Evolutionary conservation across 2,888 invertebrate genomes (phyloP), one percentile per base, ranked within the genome.

Genomic region (Neelides folsomi): DNA sequence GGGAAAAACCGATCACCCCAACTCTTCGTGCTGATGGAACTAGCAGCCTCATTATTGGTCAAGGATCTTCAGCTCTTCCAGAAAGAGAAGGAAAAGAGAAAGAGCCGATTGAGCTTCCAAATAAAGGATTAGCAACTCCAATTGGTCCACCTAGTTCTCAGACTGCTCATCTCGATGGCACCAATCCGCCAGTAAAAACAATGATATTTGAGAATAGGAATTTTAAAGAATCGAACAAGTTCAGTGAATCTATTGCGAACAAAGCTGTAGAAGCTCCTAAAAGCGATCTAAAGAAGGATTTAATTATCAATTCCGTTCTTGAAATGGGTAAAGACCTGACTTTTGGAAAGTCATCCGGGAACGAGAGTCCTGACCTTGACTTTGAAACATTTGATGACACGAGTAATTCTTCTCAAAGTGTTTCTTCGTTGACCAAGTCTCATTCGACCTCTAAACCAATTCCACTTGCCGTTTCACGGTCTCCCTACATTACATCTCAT

Each of bases 161-260:
- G n/a, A 18, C 48, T 36, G 2, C 53, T 9, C 45, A 55, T 18
- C 8, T 58, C 13, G 62, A 62, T 19, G 55, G 53, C 15, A 58
- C 54, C n/a, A 51, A 53, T 47, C 57, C 59, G 18, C 60, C 60
- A 2, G 40, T 58, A 9, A 59, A 57, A 46, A 62, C 64, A 4
- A 59, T 64, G 56, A 61, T 64, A 19, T 64, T 64, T 55, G 62
- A 62, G 51, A 64, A 64, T 44, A 57, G 57, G 5, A 59, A 64
- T 45, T 58, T 56, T 27, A 64, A 61, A 42, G 51, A 46, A 13
- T 55, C 56, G 8, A 55, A 53, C 12, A 54, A 51, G 41, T 55
- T 47, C 18, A 10, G 52, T 1, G 47, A 46, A 12, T 56, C 51
- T 2, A 51, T 36, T 7, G 40, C 15, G 1, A 47, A 20, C 18